Percentiles rank a stretch among this genome's conserved stretches.
These are phyloP conservation scores for Apodemia hepburni DNA, from an alignment of 2,888 invertebrate genomes.

Conservation along the genomic window DNA sequence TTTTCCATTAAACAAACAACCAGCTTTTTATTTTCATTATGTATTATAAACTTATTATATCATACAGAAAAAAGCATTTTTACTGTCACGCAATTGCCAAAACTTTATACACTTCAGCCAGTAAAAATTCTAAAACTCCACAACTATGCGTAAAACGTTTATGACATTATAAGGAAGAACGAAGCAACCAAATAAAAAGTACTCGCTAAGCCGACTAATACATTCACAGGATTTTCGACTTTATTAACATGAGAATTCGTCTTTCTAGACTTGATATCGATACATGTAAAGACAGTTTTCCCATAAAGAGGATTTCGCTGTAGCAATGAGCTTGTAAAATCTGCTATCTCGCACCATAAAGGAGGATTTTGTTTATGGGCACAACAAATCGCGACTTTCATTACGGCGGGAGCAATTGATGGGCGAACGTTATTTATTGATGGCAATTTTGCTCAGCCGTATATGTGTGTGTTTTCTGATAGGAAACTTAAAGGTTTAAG, in stretches of 20 bases:
- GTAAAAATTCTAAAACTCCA: constrained; percentile 10
- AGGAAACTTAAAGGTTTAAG: not conserved
- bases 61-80: not conserved
- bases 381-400: constrained; percentile 66
- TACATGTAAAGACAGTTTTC: constrained; percentile 44
- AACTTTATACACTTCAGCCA: constrained; percentile 2
- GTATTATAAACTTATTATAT: not conserved
- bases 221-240: constrained; percentile 17
- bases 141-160: constrained; percentile 14
- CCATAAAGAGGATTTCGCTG: constrained; percentile 50
- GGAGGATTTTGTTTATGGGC: constrained; percentile 72
- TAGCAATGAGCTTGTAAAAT: constrained; percentile 56
- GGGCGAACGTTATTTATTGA: constrained; percentile 60
- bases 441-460: constrained; percentile 51
- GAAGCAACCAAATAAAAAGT: constrained; percentile 11
- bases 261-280: constrained; percentile 30
- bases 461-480: constrained; percentile 7
- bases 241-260: constrained; percentile 16
- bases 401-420: constrained; percentile 58
- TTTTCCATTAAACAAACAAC: not conserved
- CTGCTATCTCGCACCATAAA: constrained; percentile 65
- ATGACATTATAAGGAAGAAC: constrained; percentile 14
- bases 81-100: not conserved
- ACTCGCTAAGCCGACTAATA: constrained; percentile 17
- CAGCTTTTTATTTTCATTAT: not conserved